These are phyloP conservation scores for Branchinecta sandiegonensis DNA, from an alignment of 2,888 invertebrate genomes.

Conservation along the genomic window DNA sequence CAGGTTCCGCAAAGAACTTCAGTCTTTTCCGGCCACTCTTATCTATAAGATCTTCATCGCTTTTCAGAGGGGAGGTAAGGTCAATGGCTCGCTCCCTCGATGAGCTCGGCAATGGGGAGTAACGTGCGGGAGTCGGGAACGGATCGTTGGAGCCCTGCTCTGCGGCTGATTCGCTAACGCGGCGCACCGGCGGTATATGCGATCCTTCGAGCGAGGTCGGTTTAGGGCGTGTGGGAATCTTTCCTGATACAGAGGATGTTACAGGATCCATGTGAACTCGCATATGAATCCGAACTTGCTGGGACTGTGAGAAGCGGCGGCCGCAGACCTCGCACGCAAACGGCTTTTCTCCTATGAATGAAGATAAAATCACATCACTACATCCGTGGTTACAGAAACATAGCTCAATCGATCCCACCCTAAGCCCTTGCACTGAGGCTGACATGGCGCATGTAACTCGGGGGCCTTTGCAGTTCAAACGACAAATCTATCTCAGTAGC, in stretches of 20 bases:
- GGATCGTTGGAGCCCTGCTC: neutral
- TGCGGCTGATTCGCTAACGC: neutral
- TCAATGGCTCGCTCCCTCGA: constrained; percentile 8
- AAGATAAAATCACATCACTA: neutral
- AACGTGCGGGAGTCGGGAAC: neutral
- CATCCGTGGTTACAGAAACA: too few relatives aligned
- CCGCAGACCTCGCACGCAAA: constrained; percentile 22
- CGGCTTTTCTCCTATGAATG: constrained; percentile 18
- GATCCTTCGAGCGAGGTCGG: neutral
- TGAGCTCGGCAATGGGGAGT: constrained; percentile 10
- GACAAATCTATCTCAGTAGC: too few relatives aligned
- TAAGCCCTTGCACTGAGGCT: too few relatives aligned
- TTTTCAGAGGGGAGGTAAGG: neutral
- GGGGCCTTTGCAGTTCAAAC: too few relatives aligned
- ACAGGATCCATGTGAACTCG: constrained; percentile 13
- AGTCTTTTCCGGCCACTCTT: neutral
- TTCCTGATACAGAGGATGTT: neutral
- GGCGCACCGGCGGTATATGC: neutral
- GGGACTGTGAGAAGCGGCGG: constrained; percentile 24
- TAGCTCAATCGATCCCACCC: too few relatives aligned
- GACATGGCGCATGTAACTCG: too few relatives aligned
- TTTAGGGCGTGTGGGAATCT: neutral
- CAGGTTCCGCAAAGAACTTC: constrained; percentile 6
- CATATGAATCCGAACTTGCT: constrained; percentile 20
- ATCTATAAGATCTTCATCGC: neutral